Conservation (phyloP, 2,888 invertebrate species). For the Aromia moschata region DNA sequence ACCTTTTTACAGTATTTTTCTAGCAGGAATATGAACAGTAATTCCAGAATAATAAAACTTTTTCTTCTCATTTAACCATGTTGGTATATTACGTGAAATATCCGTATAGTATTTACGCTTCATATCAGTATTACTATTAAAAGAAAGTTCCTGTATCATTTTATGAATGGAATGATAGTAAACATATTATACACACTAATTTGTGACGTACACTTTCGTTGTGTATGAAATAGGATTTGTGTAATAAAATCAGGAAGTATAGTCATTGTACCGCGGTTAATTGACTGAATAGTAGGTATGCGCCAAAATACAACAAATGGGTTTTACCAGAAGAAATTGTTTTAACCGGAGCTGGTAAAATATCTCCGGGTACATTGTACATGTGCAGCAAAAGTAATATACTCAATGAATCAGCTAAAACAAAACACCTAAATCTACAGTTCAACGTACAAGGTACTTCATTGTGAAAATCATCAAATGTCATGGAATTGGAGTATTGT, state of each 20-base stretch:
- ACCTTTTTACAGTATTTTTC: too few species aligned
- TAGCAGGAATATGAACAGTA: too few species aligned
- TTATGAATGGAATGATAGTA: not conserved
- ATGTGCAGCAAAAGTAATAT: slow-evolving; percentile 8
- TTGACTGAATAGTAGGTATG: slow-evolving; percentile 4
- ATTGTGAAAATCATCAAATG: slow-evolving; percentile 4
- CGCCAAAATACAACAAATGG: slow-evolving; percentile 22
- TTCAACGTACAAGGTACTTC: slow-evolving; percentile 2
- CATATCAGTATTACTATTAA: too few species aligned
- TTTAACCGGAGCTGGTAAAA: slow-evolving; percentile 27
- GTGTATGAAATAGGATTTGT: slow-evolving; percentile 18
- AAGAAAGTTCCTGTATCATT: not conserved
- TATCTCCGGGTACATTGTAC: slow-evolving; percentile 26
- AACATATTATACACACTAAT: not conserved
- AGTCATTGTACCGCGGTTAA: slow-evolving; percentile 14
- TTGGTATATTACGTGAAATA: too few species aligned
- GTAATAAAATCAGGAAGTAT: slow-evolving; percentile 19
- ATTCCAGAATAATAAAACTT: too few species aligned
- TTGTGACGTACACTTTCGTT: slow-evolving; percentile 3
- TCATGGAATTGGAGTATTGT: not conserved
- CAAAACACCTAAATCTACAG: slow-evolving; percentile 3
- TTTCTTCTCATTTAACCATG: too few species aligned
- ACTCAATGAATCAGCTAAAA: slow-evolving; percentile 13
- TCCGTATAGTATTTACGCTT: too few species aligned
- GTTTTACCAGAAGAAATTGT: slow-evolving; percentile 27